A percentile compares a stretch with the other conserved stretches of the same genome.
Conservation (phyloP, 2,113 vertebrate species). For the Dasyornis broadbenti region DNA sequence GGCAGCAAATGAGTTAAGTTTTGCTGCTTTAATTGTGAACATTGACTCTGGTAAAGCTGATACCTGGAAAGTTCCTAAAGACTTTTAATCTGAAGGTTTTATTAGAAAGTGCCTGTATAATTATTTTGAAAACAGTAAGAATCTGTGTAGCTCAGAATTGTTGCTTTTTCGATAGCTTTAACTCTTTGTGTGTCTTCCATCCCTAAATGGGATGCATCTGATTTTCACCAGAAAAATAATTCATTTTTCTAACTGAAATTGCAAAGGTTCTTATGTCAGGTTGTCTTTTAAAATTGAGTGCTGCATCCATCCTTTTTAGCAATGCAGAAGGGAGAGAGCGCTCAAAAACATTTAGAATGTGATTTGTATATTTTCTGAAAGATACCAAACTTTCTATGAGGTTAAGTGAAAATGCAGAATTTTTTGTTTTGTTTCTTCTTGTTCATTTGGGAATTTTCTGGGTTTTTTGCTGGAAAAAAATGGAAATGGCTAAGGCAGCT, state of each 20-base stretch:
- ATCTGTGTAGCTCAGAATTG: background rate
- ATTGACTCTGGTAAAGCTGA: background rate
- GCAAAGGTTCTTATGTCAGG: background rate
- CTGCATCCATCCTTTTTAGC: background rate
- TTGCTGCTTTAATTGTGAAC: background rate
- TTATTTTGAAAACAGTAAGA: background rate
- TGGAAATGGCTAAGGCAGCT: fast-evolving
- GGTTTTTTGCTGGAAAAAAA: background rate
- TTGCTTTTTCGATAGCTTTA: background rate
- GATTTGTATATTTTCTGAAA: background rate
- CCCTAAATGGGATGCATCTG: background rate
- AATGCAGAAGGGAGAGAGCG: background rate
- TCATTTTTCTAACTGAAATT: background rate
- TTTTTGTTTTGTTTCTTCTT: background rate
- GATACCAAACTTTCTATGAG: background rate
- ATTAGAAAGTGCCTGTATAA: background rate
- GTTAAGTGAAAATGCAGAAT: too few species aligned
- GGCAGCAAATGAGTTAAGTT: background rate
- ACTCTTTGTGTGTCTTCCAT: background rate
- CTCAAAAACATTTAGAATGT: fast-evolving
- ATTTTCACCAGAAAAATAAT: background rate
- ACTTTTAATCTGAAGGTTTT: background rate
- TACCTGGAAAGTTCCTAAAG: background rate
- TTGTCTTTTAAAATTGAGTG: background rate
- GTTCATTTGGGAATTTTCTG: background rate